Base-by-base conservation (phyloP, 2,797 vertebrate genomes). In the Chaenodraco wilsoni region DNA sequence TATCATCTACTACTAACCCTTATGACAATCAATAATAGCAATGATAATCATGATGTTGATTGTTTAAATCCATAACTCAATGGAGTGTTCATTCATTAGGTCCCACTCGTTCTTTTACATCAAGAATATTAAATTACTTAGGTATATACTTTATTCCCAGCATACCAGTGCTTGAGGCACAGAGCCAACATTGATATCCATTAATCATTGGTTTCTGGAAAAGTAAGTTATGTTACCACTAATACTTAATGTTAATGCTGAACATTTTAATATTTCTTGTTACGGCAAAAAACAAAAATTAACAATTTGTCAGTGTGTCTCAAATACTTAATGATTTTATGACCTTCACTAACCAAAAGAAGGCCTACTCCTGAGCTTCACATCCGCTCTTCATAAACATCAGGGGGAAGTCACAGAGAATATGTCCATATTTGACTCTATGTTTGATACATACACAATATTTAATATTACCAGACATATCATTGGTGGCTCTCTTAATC, bases 51-150 rank as follows among this genome's bases (percentile, higher is more conserved):
- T 37, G 14, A 44, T 23, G 55, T 54, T 43, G 1, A 45, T 45
- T 46, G 14, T 65, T 66, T 46, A 43, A 62, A 64, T 49, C 19
- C 16, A 56, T 49, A 41, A 19, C 64, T 43, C 14, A n/a, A 45
- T 58, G 51, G 19, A 50, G 48, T 7, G 4, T 41, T 61, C 9
- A 44, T 37, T 33, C 4, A 44, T 16, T 5, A 16, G 3, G 6
- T 62, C 31, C 5, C 9, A 46, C 23, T 45, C 31, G n/a, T 17
- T 48, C 7, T 37, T 37, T 33, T 37, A 37, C 33, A 37, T 37
- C 33, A 9, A 37, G 33, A 9, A 9, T 37, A 37, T 37, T 37
- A 7, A 37, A 37, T 37, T 0, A 33, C 33, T 33, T 37, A 37
- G 33, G 33, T 37, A 27, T 27, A 27, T 27, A 27, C 27, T 27